Evolutionary conservation across 30 jellyfish, hydroid and myxozoan species (phyloP), one percentile per base, ranked within the genome.

Genomic region (Sanderia malayensis): DNA sequence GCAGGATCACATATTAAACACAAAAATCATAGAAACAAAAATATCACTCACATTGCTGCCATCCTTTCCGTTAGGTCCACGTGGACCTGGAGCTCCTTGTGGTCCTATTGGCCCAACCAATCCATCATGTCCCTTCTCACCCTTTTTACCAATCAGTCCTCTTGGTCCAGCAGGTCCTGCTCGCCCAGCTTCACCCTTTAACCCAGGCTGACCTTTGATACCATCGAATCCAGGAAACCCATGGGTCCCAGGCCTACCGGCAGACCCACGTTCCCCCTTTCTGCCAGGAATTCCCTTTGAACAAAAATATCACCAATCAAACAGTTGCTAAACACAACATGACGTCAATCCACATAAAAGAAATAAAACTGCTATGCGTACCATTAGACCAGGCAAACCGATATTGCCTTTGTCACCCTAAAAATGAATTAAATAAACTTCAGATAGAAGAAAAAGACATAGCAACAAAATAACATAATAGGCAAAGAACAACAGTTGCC

Each of bases 71-170:
- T 20, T 9, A 7, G 7, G 7, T 3, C 73, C 73, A 20, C 7
- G 20, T 60, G 49, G 49, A 25, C 73, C 73, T 55, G 13, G 73
- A 2, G 6, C 13, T 70, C 92, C 92, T 41, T 10, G 67, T 24
- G 92, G 92, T 33, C 92, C 92, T 57, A 80, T 58, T 23, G 92
- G 92, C 15, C 92, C 84, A 29, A 19, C 10, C 15, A 2, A 13
- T 33, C 89, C 89, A 8, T 28, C 3, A 15, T 2, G 2, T 78
- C 92, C 92, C 24, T 15, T 22, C 31, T 67, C 80, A 1, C 92
- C 92, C 79, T 59, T 47, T 11, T 7, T 17, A 11, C 52, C 46
- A 70, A 18, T 32, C 37, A 45, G 58, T 44, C 92, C 92, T n/a
- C 24, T 58, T 9, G 71, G 31, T 17, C 92, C 92, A 27, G 52